Evolutionary conservation across 2,797 vertebrate species (phyloP).

Genomic region (Smutsia temminckii): DNA sequence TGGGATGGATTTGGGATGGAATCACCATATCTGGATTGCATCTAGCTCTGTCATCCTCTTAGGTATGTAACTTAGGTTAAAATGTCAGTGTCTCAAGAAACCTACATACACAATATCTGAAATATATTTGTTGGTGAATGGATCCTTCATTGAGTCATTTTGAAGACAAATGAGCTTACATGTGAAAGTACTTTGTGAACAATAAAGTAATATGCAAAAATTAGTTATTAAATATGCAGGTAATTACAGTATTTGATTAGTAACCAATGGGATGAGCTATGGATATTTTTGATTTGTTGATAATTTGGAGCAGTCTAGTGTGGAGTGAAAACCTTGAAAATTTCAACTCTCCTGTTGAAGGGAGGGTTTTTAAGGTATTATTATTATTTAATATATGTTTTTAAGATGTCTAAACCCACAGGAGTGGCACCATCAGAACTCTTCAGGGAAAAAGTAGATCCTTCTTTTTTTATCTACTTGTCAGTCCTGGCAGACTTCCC

Average conservation of each 20-base stretch:
- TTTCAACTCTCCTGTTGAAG: neutral
- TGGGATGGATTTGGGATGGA: neutral
- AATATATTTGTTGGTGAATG: neutral
- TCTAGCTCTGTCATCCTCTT: neutral
- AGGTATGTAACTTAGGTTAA: neutral
- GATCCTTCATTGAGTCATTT: neutral
- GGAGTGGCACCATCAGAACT: neutral
- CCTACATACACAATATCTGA: neutral
- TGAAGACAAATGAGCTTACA: neutral
- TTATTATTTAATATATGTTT: too few relatives aligned
- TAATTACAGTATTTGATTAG: neutral
- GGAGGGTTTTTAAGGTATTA: too few relatives aligned
- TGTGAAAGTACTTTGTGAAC: neutral
- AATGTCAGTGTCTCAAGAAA: neutral
- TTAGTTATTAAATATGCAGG: neutral
- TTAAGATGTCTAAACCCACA: neutral
- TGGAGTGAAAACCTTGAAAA: neutral
- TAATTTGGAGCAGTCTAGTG: neutral
- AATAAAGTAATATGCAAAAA: neutral
- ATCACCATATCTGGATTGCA: neutral
- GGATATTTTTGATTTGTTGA: neutral
- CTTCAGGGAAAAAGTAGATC: neutral
- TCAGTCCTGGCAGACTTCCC: neutral
- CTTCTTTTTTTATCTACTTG: neutral
- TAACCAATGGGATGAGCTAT: neutral